Conservation (phyloP, 2,888 invertebrate species). For the Dusona sp. region DNA sequence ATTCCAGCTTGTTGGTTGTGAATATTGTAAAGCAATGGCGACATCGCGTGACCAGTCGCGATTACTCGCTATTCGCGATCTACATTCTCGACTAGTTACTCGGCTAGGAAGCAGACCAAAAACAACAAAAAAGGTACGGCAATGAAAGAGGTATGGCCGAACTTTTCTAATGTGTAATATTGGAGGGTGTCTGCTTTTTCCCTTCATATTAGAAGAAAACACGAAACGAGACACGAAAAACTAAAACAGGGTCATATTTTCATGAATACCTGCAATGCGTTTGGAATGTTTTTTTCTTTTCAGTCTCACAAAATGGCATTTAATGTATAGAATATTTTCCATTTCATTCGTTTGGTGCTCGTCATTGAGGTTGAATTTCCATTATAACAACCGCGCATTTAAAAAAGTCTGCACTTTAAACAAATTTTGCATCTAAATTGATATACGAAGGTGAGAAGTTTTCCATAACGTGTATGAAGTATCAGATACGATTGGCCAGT, state of each 20-base stretch:
- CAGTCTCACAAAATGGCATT: neutral
- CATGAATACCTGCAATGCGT: neutral
- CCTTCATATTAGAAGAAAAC: constrained; percentile 7
- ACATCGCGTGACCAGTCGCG: constrained; percentile 67
- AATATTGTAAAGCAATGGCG: constrained; percentile 56
- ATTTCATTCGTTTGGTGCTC: neutral
- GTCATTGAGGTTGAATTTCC: neutral
- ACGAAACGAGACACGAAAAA: neutral
- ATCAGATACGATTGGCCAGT: neutral
- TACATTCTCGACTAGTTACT: constrained; percentile 33
- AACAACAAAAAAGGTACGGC: neutral
- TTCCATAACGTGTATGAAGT: neutral
- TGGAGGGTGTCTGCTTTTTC: neutral
- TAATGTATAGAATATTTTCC: neutral
- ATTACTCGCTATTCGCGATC: constrained; percentile 65
- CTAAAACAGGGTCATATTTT: constrained; percentile 8
- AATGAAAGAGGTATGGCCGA: neutral
- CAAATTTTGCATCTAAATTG: neutral
- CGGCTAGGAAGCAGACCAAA: neutral
- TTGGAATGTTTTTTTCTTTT: neutral
- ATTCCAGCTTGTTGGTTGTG: constrained; percentile 7
- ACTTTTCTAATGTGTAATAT: constrained; percentile 11
- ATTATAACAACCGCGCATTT: neutral
- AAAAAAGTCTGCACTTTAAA: neutral
- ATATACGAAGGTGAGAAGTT: neutral